Evolutionary conservation across 2,888 invertebrate species (phyloP), one percentile per base, ranked within the genome.

Genomic region (Limnephilus lunatus): DNA sequence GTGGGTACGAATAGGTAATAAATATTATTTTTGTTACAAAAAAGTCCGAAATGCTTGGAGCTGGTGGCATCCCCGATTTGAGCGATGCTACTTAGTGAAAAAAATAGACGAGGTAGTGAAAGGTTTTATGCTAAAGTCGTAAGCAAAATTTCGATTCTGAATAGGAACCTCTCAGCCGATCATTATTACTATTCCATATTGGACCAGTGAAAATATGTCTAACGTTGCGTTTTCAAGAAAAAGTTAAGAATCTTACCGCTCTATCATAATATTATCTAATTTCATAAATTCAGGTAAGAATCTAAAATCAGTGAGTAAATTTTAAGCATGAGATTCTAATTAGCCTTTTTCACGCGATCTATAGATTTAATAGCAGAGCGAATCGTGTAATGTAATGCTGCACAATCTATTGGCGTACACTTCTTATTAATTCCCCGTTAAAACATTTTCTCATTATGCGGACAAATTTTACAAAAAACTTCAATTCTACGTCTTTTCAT

Each of bases 351-450:
- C 7, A 25, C 2, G n/a, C 9, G 2, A 9, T 68, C 68, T 68
- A 68, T 5, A n/a, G 68, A 25, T 9, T n/a, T 25, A n/a, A 68
- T 25, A n/a, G 68, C 68, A 2, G 2, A 1, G 25, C 68, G 2
- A 2, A n/a, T 25, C 3, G 0, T 1, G 0, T 7, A 25, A 5
- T 25, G 25, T 19, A 19, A 7, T 4, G 1, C 25, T 19, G 5
- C 53, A 1, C 14, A 14, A 68, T 68, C 1, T 68, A 25, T 68
- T 25, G 1, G 53, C 25, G 4, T 0, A 19, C 15, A 19, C 53
- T 53, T 15, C 1, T 53, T 53, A 19, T 19, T 53, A 7, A 15
- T 53, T 53, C 1, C 53, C 5, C 19, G 5, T 53, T 53, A 0
- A 19, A 53, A 53, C 53, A 19, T 53, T 19, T 68, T 25, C 68